Base-by-base conservation (phyloP, 2,888 invertebrate species). In the Drosophila mettleri region DNA sequence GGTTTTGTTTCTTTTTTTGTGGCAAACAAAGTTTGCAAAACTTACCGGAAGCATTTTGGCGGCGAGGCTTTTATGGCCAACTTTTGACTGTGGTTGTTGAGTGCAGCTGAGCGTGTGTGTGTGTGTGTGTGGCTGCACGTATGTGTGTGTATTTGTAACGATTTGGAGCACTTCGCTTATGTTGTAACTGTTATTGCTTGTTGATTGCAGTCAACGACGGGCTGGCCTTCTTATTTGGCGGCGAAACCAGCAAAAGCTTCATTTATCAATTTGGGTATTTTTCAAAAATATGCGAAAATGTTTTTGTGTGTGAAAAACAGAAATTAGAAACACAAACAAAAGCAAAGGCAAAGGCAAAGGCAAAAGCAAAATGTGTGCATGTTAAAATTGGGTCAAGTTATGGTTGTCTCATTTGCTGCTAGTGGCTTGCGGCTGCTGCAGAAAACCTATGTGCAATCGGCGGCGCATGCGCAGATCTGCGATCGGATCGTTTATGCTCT, bases 11-110 rank as follows among this genome's bases (percentile, higher is more conserved):
- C 9, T 14, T 4, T 53, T 52, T 58, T 62, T 59, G 60, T 70
- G 46, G 38, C 59, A 77, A 29, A 71, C 59, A 77, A 29, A 64
- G 49, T 75, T 66, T 39, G 29, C 31, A 38, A 51, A 57, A 90
- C 90, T 90, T 90, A 90, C 90, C 90, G 90, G 90, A 91, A 90
- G 81, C 90, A 90, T 90, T 88, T 90, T 90, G 87, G 77, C 80
- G 80, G 80, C 80, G 61, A 60, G 48, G 58, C 61, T 77, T 82
- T 77, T 65, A 31, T 62, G 59, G 68, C 69, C 66, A 60, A 70
- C 71, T 60, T 27, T 51, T 68, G 54, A 61, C 45, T 62, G 65
- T 62, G 43, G 43, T 58, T 39, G 38, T 41, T 46, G 39, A 62
- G 45, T 52, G 46, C 59, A 52, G 45, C 48, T 48, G 9, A 43